Conservation (phyloP, 92 coral and sea anemone genomes). For the Palythoa grandiflora region DNA sequence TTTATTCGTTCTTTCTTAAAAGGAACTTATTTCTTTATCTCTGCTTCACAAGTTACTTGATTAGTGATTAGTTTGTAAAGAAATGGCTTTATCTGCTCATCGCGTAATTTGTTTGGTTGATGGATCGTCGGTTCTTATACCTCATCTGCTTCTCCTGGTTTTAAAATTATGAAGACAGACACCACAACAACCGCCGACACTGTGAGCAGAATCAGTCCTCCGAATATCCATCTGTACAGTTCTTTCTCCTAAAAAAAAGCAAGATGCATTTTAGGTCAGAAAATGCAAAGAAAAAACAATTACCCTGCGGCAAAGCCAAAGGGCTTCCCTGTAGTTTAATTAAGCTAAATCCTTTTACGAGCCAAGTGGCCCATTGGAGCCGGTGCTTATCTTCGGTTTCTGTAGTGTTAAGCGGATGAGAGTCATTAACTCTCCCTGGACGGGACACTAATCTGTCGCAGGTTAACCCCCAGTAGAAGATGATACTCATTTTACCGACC, state of each 20-base stretch:
- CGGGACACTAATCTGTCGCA: no score
- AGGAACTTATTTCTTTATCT: no score
- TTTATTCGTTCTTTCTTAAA: no score
- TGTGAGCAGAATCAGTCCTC: constrained; percentile 8
- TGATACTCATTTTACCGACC: no score
- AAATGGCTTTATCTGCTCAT: neutral
- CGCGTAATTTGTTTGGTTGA: neutral
- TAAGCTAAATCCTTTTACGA: no score
- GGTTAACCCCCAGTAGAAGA: no score
- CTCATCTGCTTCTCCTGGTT: constrained; percentile 9
- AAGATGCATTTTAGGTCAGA: neutral
- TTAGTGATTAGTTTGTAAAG: neutral
- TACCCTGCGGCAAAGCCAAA: no score
- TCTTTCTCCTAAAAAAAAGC: constrained; percentile 24
- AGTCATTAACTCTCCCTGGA: no score
- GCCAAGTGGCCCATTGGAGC: no score
- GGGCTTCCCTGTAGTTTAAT: neutral
- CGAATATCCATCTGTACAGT: constrained; percentile 18
- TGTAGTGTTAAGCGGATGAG: no score
- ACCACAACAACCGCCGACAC: neutral
- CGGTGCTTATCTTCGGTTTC: no score
- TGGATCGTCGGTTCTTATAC: neutral
- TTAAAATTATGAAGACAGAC: constrained; percentile 2
- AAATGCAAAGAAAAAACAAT: neutral
- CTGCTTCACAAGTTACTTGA: neutral